phyloP scores from a whole-genome alignment of 2,113 vertebrate genomes.

The Dendropsophus ebraccatus region DNA sequence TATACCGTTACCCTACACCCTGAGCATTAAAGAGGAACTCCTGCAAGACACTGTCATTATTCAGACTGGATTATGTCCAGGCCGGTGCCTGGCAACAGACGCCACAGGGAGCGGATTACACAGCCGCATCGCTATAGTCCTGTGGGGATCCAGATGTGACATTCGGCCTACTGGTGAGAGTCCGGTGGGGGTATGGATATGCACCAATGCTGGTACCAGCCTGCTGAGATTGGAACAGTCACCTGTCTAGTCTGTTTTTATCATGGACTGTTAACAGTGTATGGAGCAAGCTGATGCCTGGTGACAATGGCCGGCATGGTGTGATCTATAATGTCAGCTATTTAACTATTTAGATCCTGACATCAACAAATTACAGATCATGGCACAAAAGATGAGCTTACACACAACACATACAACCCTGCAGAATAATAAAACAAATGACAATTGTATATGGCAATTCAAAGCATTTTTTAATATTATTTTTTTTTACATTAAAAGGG shows the following conservation, averaged over 20 bases:
- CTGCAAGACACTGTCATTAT: background rate
- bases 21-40: background rate
- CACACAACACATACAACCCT: too few relatives aligned
- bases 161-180: background rate
- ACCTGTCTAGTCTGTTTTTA: too few relatives aligned
- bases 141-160: conserved; percentile 11
- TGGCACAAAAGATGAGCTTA: too few relatives aligned
- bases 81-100: background rate
- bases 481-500: too few relatives aligned
- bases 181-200: background rate
- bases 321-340: too few relatives aligned
- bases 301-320: background rate
- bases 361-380: too few relatives aligned
- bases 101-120: background rate
- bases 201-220: background rate
- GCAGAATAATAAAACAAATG: too few relatives aligned
- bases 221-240: too few relatives aligned
- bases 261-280: too few relatives aligned
- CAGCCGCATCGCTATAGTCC: background rate
- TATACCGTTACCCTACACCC: background rate
- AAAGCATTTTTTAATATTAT: too few relatives aligned
- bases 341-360: too few relatives aligned
- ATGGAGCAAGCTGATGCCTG: background rate
- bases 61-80: background rate
- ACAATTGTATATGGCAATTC: too few relatives aligned